Conservation (phyloP, 2,113 vertebrate species). For the Hemibagrus wyckioides region DNA sequence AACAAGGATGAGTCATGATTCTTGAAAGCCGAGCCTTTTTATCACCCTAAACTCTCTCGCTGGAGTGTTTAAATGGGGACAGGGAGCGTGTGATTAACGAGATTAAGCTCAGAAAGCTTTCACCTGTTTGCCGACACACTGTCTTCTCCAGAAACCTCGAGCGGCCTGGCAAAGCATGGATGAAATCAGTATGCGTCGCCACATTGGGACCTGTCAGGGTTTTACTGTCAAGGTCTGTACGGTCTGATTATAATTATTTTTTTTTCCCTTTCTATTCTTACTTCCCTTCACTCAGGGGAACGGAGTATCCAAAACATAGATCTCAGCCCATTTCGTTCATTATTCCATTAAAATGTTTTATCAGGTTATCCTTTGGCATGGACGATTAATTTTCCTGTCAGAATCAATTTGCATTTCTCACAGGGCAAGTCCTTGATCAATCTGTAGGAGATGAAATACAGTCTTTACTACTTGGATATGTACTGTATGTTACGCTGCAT, state of each 20-base stretch:
- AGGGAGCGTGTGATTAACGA: slow-evolving; percentile 27
- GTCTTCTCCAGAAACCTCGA: slow-evolving; percentile 26
- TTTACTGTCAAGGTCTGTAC: slow-evolving; percentile 31
- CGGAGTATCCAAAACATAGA: slow-evolving; percentile 37
- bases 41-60: slow-evolving; percentile 25
- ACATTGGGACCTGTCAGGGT: slow-evolving; percentile 47
- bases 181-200: slow-evolving; percentile 47
- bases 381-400: slow-evolving; percentile 29
- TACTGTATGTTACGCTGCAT: not conserved
- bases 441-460: not conserved
- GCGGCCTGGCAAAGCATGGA: slow-evolving; percentile 33
- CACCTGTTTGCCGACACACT: slow-evolving; percentile 48
- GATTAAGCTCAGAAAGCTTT: slow-evolving; percentile 41
- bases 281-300: slow-evolving; percentile 14
- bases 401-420: slow-evolving; percentile 10
- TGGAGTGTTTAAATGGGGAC: slow-evolving; percentile 24
- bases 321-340: slow-evolving; percentile 28
- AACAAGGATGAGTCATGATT: slow-evolving; percentile 32
- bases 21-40: slow-evolving; percentile 28
- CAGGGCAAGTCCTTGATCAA: slow-evolving; percentile 8
- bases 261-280: not conserved
- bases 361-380: slow-evolving; percentile 16
- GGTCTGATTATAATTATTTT: slow-evolving; percentile 25
- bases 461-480: not conserved
- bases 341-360: slow-evolving; percentile 30